Base-by-base conservation (phyloP, 2,797 vertebrate genomes). In the Xyrichtys novacula region DNA sequence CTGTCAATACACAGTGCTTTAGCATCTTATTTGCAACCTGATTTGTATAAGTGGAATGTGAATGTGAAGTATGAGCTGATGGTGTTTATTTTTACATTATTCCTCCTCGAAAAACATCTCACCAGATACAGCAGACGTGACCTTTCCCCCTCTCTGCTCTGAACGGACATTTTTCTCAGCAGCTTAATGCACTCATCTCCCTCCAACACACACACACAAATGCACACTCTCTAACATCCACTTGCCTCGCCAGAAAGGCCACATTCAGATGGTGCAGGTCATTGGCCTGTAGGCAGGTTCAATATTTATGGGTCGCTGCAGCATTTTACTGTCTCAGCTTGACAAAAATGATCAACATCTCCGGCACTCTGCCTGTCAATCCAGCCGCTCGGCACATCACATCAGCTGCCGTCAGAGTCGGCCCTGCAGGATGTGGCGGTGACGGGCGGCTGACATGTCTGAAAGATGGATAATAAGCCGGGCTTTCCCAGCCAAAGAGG, bases 331-430 rank as follows among this genome's bases (percentile, higher is more conserved):
- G 29, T 81, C 85, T 86, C 78, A 36, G 69, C 85, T 86, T 90
- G 89, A 89, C 87, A 88, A 75, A 85, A 84, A 73, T 59, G 56
- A 85, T 89, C 84, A 90, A 71, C 62, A 57, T 90, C 90, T 86
- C 71, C 38, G 42, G 59, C 59, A n/a, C 74, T 76, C 76, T 57
- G 58, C 76, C 82, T 83, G 86, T 87, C 88, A 86, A 76, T 86
- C 66, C 52, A 31, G 63, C 72, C 29, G 57, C 62, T 62, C 72
- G 0, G 6, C 40, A 55, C 75, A 69, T 85, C 86, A 76, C 65
- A 70, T 87, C 71, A 69, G 57, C 68, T 69, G 74, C 60, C 59
- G 59, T 52, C 19, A 1, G 66, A 36, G 70, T 65, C 60, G 17
- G 43, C 65, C 73, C 74, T 47, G 43, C 63, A 81, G 66, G 58